phyloP scores from a whole-genome alignment of 2,797 vertebrate genomes.

The Acomys russatus region DNA sequence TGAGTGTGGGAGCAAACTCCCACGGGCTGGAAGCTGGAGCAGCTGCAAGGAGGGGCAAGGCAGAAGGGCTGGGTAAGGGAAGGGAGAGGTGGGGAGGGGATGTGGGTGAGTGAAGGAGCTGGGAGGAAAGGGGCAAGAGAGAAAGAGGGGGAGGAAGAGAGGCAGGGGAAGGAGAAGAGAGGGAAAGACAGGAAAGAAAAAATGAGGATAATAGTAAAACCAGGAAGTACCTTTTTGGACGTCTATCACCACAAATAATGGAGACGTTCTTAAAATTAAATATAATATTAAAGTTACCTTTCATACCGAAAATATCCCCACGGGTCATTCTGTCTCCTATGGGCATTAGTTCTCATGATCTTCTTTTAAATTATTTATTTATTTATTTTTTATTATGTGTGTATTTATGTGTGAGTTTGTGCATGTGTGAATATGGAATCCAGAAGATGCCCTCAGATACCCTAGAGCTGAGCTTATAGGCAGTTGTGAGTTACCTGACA shows the following conservation, averaged over 20 bases:
- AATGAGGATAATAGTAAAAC: not conserved
- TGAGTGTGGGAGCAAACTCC: not conserved
- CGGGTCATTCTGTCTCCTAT: not conserved
- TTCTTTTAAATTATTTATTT: not conserved
- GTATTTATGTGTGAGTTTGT: not conserved
- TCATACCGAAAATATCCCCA: not conserved
- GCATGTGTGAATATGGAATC: not conserved
- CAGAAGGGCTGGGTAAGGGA: no score
- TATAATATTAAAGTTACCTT: not conserved
- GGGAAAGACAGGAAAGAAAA: not conserved
- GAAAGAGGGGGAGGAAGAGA: not conserved
- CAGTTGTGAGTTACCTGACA: not conserved
- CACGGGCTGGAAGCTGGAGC: not conserved
- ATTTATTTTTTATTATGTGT: not conserved
- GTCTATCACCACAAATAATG: not conserved
- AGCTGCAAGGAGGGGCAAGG: not conserved
- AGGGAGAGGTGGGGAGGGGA: not conserved
- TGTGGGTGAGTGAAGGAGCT: not conserved
- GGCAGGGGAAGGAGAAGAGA: not conserved
- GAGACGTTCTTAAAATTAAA: not conserved
- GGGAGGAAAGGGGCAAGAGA: not conserved
- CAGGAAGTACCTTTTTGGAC: not conserved
- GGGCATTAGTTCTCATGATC: not conserved
- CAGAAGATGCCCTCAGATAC: no score
- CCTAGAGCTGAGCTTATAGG: not conserved